phyloP scores from a whole-genome alignment of 2,888 invertebrate species.

The Alviniconcha strummeri region DNA sequence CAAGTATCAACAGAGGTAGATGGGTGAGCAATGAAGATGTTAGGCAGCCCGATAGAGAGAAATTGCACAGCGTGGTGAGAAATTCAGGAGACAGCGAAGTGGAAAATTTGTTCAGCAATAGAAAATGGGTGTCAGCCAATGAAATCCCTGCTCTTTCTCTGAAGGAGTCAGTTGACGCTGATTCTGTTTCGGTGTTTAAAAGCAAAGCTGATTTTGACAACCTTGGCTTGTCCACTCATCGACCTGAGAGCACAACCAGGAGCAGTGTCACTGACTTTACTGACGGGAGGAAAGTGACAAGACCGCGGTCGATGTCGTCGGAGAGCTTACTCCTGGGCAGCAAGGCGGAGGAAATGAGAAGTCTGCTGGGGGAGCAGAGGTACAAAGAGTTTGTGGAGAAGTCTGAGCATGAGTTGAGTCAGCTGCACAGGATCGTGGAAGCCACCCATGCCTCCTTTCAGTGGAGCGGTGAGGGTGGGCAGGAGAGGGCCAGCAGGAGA shows the following conservation, averaged over 20 bases:
- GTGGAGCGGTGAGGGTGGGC: background rate
- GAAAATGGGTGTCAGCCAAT: constrained; percentile 13
- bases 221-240: constrained; percentile 61
- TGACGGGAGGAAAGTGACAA: background rate
- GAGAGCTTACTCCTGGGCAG: constrained; percentile 8
- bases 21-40: constrained; percentile 7
- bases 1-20: background rate
- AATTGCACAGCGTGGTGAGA: background rate
- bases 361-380: constrained; percentile 52
- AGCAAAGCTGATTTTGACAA: constrained; percentile 43
- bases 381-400: constrained; percentile 56
- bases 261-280: constrained; percentile 29
- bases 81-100: constrained; percentile 25
- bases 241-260: constrained; percentile 47
- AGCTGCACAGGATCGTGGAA: constrained; percentile 43
- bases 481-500: constrained; percentile 4
- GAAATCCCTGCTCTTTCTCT: constrained; percentile 21
- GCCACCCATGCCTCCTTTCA: background rate
- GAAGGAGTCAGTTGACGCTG: constrained; percentile 25
- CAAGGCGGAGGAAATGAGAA: constrained; percentile 38
- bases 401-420: constrained; percentile 53
- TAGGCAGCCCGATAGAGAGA: background rate
- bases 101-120: constrained; percentile 16
- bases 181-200: constrained; percentile 39
- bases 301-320: constrained; percentile 8